Evolutionary conservation across 2,888 invertebrate species (phyloP).

Genomic region (Aleiodes alternator): DNA sequence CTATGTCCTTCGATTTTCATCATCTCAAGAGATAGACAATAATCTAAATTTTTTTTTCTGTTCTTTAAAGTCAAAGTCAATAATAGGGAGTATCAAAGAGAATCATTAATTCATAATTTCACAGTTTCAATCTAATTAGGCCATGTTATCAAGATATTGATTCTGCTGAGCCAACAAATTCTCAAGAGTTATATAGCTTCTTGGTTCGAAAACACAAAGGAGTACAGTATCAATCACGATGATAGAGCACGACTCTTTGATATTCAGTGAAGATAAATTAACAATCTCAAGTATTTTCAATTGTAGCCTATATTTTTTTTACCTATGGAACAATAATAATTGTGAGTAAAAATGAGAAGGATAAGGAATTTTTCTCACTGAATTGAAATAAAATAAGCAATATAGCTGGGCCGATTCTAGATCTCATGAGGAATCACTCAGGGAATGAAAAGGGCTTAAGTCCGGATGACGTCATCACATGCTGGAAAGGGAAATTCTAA

Average conservation of each 20-base stretch:
- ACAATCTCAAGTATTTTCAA: neutral
- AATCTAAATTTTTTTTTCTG: neutral
- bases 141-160: constrained; percentile 16
- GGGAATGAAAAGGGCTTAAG: too few relatives aligned
- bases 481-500: too few relatives aligned
- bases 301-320: constrained; percentile 6
- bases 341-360: too few relatives aligned
- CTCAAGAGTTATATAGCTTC: constrained; percentile 7
- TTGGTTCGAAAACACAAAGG: neutral
- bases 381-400: too few relatives aligned
- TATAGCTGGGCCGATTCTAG: too few relatives aligned
- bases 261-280: constrained; percentile 13
- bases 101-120: neutral
- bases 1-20: constrained; percentile 46
- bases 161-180: constrained; percentile 5
- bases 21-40: constrained; percentile 12
- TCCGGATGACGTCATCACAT: too few relatives aligned
- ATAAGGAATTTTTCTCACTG: too few relatives aligned
- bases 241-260: constrained; percentile 11
- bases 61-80: neutral
- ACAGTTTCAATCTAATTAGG: constrained; percentile 11
- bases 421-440: too few relatives aligned
- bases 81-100: too few relatives aligned
- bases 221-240: constrained; percentile 25
- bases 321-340: too few relatives aligned